phyloP scores from a whole-genome alignment of 2,888 invertebrate genomes.

The Tetropium fuscum region DNA sequence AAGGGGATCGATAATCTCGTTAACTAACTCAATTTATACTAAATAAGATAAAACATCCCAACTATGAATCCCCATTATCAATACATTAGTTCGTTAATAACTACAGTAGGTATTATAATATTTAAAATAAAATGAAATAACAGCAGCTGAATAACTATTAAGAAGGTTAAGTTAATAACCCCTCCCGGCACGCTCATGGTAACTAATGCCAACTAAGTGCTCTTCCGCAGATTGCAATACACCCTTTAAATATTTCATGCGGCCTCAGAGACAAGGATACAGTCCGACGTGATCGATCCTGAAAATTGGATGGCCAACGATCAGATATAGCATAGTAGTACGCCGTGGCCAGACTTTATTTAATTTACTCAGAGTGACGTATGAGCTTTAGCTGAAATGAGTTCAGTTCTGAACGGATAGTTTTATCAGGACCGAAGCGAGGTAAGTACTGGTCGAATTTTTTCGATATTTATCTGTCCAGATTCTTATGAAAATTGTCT shows the following conservation, averaged over 20 bases:
- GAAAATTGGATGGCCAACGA: conserved; percentile 61
- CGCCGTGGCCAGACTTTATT: conserved; percentile 59
- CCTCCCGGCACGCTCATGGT: conserved; percentile 48
- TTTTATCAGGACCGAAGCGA: conserved; percentile 35
- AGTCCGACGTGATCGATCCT: conserved; percentile 60
- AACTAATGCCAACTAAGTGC: conserved; percentile 64
- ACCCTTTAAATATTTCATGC: conserved; percentile 64
- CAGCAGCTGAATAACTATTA: too few species aligned
- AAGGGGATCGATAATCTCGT: too few species aligned
- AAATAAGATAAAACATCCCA: too few species aligned
- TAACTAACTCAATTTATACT: too few species aligned
- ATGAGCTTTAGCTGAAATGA: conserved; percentile 61
- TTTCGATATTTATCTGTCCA: too few species aligned
- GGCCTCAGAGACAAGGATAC: conserved; percentile 47
- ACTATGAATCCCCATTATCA: too few species aligned
- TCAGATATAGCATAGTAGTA: conserved; percentile 55
- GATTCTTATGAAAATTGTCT: too few species aligned
- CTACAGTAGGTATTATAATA: too few species aligned
- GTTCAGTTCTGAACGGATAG: conserved; percentile 56
- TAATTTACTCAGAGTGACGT: conserved; percentile 63
- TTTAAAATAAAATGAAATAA: too few species aligned
- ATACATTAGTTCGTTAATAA: too few species aligned
- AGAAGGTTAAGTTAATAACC: conserved; percentile 23
- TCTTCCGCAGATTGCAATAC: conserved; percentile 64
- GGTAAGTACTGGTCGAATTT: neutral